phyloP scores from a whole-genome alignment of 2,888 invertebrate genomes.

The Biston betularia region DNA sequence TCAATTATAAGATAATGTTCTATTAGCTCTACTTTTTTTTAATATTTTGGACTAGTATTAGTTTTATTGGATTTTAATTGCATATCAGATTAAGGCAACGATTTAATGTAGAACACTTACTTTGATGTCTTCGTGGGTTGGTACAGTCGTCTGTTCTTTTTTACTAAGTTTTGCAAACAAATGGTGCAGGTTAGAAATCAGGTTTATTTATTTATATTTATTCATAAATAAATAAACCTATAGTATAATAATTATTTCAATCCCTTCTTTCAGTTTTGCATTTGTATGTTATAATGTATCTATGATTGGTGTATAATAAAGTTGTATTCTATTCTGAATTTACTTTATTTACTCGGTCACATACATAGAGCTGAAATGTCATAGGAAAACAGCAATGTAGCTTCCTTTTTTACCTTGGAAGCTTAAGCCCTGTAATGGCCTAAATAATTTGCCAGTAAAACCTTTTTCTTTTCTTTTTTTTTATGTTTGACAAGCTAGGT shows the following conservation, averaged over 20 bases:
- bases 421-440: too few species aligned
- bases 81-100: constrained; percentile 10
- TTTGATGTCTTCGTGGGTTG: background rate
- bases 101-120: background rate
- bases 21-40: constrained; percentile 3
- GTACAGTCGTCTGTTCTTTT: background rate
- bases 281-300: too few species aligned
- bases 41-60: background rate
- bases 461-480: too few species aligned
- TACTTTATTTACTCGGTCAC: background rate
- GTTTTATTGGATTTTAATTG: constrained; percentile 21
- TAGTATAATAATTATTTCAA: too few species aligned
- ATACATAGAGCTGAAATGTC: background rate
- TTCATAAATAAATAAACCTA: too few species aligned
- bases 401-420: background rate
- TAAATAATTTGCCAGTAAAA: too few species aligned
- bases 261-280: too few species aligned
- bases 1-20: background rate
- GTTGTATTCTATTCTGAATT: too few species aligned
- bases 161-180: background rate
- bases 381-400: background rate
- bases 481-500: too few species aligned
- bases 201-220: background rate
- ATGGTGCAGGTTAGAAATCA: background rate
- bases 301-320: too few species aligned